Evolutionary conservation across 2,113 vertebrate species (phyloP).

Genomic region (Genyomyrus donnyi): DNA sequence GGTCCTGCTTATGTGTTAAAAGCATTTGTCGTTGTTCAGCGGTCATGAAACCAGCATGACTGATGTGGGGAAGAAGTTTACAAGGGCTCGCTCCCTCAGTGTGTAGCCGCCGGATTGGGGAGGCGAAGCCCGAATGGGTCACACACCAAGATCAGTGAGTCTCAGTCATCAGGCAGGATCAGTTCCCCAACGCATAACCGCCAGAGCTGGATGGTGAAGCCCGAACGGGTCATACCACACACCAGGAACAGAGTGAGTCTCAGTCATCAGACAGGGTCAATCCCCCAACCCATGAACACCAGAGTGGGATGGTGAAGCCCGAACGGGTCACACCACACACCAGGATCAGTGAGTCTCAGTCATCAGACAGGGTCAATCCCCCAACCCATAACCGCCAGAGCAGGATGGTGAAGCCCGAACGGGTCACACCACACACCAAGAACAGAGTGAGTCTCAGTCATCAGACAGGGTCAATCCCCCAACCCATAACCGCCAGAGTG

Average conservation of each 20-base stretch:
- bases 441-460: not conserved
- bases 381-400: too few species aligned
- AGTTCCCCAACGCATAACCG: too few species aligned
- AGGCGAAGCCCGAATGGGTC: not conserved
- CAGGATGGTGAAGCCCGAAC: too few species aligned
- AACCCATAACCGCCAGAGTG: too few species aligned
- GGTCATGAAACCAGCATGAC: not conserved
- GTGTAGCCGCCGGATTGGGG: slow-evolving; percentile 89
- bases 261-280: not conserved
- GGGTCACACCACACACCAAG: too few species aligned
- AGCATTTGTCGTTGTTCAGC: not conserved
- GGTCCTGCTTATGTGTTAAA: not conserved
- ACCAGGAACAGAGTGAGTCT: not conserved
- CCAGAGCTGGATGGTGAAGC: not conserved
- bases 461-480: not conserved
- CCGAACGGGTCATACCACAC: not conserved
- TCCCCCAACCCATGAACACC: too few species aligned
- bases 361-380: not conserved
- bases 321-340: too few species aligned
- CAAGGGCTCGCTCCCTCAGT: slow-evolving; percentile 98
- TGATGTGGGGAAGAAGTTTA: slow-evolving; percentile 94
- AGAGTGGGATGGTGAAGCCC: too few species aligned
- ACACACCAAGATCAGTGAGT: not conserved
- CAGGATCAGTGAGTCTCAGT: not conserved
- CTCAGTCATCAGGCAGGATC: not conserved